Conservation (phyloP, 2,113 vertebrate species). For the Prolemur simus region DNA sequence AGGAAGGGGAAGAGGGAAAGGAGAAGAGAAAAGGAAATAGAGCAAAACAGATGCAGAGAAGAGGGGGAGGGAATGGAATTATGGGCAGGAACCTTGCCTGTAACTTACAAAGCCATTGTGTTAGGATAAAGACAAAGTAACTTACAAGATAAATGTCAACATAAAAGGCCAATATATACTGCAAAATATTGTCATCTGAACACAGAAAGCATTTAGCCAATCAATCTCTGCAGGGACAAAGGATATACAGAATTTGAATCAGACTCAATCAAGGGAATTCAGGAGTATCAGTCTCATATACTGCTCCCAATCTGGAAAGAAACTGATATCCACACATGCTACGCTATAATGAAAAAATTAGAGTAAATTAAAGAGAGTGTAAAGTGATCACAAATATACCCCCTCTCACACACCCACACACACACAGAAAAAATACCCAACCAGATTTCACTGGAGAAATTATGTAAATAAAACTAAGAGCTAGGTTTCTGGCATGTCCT, state of each 20-base stretch:
- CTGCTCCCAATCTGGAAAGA: constrained; percentile 51
- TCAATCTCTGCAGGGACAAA: constrained; percentile 38
- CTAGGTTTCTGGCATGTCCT: background rate
- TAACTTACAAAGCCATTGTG: constrained; percentile 40
- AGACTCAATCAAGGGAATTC: background rate
- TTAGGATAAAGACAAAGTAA: constrained; percentile 52
- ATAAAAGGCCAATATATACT: constrained; percentile 36
- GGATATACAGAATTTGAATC: constrained; percentile 23
- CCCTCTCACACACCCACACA: background rate
- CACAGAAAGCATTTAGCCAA: constrained; percentile 35
- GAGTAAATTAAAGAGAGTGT: constrained; percentile 6
- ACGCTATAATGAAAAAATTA: constrained; percentile 21
- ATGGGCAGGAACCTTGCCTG: constrained; percentile 31
- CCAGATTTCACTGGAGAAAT: background rate
- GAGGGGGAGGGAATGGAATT: background rate
- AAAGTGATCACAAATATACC: constrained; percentile 26
- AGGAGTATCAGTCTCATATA: constrained; percentile 24
- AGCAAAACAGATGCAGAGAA: constrained; percentile 30
- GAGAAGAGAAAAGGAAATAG: background rate
- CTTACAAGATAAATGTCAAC: constrained; percentile 41
- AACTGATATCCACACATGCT: background rate
- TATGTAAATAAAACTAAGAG: constrained; percentile 37
- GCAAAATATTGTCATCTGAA: constrained; percentile 31
- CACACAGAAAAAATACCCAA: background rate
- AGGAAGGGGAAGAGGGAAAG: background rate